Base-by-base conservation (phyloP, 1,140 invertebrate species). In the Gryllus bimaculatus region DNA sequence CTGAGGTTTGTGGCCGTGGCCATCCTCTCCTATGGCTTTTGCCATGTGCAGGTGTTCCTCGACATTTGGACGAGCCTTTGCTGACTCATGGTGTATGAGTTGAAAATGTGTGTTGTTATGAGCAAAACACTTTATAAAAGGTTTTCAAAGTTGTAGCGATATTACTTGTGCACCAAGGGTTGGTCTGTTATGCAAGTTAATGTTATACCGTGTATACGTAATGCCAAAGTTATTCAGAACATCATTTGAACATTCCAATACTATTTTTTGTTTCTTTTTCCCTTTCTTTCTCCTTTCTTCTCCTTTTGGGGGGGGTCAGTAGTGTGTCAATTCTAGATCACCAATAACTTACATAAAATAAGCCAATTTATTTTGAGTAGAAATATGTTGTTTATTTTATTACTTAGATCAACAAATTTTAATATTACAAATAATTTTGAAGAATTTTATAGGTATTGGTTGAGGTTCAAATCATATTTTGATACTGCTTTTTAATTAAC, bases 1-100 rank as follows among this genome's bases (percentile, higher is more conserved):
- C 91, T 74, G 93, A 95, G 88, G 93, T 95, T 20, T 96, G 93
- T 87, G 94, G 94, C 47, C 89, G 90, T 83, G 91, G 92, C 81
- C 90, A 91, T 85, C 90, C 91, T 15, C 80, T 88, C 8, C 84
- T 91, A 8, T 93, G 92, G 92, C 83, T 92, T 49, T 84, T 92
- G 79, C 91, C 91, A 80, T 92, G 91, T 83, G 83, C 83, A 0
- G 76, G 79, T n/a, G 76, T 74, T 48, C 48, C 73, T 39, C 26
- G 39, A 49, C 48, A 54, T 48, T 7, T 12, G 47, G 79, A 79
- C 12, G 79, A 79, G 66, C 79, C 79, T n/a, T 54, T 79, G 13
- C 54, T 79, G 47, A 54, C 6, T 20, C 76, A 79, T 74, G 75
- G 48, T 15, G 79, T 77, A 47, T 77, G 76, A 77, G 6, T 47